Percentiles rank a stretch among this genome's conserved stretches.
phyloP scores from a whole-genome alignment of 2,113 vertebrate genomes.

The Malurus elegans region DNA sequence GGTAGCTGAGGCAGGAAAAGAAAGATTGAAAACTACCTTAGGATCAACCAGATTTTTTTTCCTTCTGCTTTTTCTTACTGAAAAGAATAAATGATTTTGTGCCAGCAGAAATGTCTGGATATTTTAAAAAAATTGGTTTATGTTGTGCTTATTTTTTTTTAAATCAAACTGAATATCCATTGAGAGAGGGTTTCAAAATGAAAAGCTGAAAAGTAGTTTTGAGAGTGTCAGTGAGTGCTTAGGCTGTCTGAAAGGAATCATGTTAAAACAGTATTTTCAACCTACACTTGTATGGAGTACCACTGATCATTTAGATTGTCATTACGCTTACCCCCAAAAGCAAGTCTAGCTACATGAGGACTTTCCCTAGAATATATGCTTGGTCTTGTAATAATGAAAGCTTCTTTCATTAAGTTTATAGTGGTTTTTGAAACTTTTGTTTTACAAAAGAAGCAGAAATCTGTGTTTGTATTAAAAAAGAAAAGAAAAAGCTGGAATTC shows the following conservation, averaged over 20 bases:
- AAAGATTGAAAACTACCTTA: not conserved
- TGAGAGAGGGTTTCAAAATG: not conserved
- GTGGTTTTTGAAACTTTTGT: not conserved
- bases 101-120: not conserved
- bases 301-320: not conserved
- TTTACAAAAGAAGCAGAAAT: not conserved
- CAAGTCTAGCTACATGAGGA: not conserved
- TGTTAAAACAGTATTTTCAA: not conserved
- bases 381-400: not conserved
- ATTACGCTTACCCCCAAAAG: not conserved
- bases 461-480: not conserved
- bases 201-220: not conserved
- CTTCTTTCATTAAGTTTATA: not conserved
- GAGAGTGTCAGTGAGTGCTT: not conserved
- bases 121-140: accelerated
- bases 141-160: not conserved
- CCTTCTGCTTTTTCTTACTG: not conserved
- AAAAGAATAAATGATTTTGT: not conserved
- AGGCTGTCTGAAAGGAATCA: not conserved
- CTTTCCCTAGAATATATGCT: not conserved
- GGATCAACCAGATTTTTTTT: not conserved
- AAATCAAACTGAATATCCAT: not conserved
- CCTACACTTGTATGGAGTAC: not conserved
- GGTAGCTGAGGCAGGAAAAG: not conserved
- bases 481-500: not conserved